Evolutionary conservation across 2,888 invertebrate species (phyloP), one percentile per base, ranked within the genome.

Genomic region (Abscondita cerata): DNA sequence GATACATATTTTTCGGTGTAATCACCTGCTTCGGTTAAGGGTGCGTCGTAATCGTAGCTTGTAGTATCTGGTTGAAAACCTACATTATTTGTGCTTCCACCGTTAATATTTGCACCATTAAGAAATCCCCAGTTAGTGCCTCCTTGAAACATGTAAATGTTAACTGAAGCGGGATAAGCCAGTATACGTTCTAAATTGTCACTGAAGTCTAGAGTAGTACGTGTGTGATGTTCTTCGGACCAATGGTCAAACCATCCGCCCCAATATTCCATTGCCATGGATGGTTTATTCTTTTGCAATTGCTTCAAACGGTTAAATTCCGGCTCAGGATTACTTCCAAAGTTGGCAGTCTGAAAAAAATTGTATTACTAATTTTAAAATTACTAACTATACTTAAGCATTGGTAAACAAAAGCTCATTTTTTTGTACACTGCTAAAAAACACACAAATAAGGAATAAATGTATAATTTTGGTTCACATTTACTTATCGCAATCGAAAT

Each of bases 71-170:
- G 76, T 62, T 76, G 74, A 62, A 69, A 78, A 1, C 73, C 76
- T 44, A 66, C 64, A 65, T 75, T 67, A 62, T 65, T 62, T 12
- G 12, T 33, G 13, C 19, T 38, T n/a, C 47, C 40, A 38, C 62
- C 55, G 6, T 57, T 74, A 70, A 68, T 59, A 59, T 69, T 72
- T 13, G 68, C 72, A 20, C 79, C 79, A 61, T 76, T 79, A 41
- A 76, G 88, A 71, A 89, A 94, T 55, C 88, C 93, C 74, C 90
- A 93, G 74, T 93, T 95, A 0, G 92, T 92, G 51, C 96, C 96
- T 11, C 96, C 96, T 73, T 89, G 90, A 80, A 95, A 95, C 91
- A 96, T 93, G 76, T 96, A 97, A 71, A 96, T 87, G 74, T 94
- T 96, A 34, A 96, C 87, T 50, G 89, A 87, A 6, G 86, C 85